A percentile compares a stretch with the other conserved stretches of the same genome.
These are phyloP conservation scores for Cylindroiulus punctatus DNA, from an alignment of 2,888 invertebrate species.

Conservation along the genomic window DNA sequence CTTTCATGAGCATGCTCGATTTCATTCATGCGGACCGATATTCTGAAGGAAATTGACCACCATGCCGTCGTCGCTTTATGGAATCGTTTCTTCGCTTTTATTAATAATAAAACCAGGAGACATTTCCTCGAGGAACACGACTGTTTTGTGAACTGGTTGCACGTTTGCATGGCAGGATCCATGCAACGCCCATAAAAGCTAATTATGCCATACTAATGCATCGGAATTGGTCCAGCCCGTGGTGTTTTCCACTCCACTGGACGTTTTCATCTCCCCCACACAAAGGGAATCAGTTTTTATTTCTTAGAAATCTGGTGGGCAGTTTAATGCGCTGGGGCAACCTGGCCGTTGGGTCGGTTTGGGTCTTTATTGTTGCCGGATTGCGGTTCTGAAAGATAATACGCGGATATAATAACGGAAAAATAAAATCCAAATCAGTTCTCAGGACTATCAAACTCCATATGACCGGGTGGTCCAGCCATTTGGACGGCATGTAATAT, in stretches of 20 bases:
- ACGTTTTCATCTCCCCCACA: background rate
- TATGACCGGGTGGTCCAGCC: background rate
- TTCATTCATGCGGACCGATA: background rate
- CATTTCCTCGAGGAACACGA: background rate
- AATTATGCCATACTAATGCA: slow-evolving; percentile 35
- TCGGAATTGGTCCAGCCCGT: background rate
- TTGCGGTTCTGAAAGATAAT: background rate
- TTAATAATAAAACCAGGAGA: background rate
- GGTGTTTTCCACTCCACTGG: background rate
- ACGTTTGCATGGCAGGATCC: background rate
- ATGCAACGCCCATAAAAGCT: background rate
- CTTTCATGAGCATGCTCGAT: background rate
- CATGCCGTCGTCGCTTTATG: background rate
- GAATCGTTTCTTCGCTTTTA: background rate
- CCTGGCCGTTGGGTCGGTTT: background rate
- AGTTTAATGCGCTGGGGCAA: slow-evolving; percentile 4
- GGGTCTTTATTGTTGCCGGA: background rate
- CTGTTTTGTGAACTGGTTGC: background rate
- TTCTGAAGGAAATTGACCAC: background rate
- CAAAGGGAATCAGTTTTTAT: slow-evolving; percentile 4
- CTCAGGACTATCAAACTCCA: slow-evolving; percentile 7
- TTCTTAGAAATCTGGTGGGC: slow-evolving; percentile 1
- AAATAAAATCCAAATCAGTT: slow-evolving; percentile 38
- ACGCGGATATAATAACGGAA: background rate
- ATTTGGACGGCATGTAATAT: background rate